A percentile compares a stretch with the other conserved stretches of the same genome.
These are phyloP conservation scores for Drosophila yakuba DNA, from an alignment of 1,140 invertebrate species.

Conservation along the genomic window DNA sequence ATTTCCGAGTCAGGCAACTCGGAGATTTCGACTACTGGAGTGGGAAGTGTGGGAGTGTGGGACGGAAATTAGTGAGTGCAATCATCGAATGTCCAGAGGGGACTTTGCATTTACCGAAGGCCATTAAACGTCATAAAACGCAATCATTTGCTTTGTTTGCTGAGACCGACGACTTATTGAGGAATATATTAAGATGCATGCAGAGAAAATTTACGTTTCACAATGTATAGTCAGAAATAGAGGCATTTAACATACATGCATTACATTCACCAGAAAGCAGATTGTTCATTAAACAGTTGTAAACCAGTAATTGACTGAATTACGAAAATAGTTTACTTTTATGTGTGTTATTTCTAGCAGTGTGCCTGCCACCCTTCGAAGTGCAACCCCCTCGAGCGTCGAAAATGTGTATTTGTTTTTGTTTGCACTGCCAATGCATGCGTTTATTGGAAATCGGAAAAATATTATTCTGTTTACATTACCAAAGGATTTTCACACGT, in stretches of 20 bases:
- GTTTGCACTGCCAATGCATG: slow-evolving; percentile 46
- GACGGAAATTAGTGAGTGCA: slow-evolving; percentile 52
- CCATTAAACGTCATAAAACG: slow-evolving; percentile 27
- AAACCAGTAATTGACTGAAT: neutral
- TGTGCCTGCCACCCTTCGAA: neutral
- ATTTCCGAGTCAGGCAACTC: slow-evolving; percentile 51
- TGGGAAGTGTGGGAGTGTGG: neutral
- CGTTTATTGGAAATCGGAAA: slow-evolving; percentile 66
- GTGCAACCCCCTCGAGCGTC: slow-evolving; percentile 10
- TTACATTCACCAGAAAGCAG: too few relatives aligned
- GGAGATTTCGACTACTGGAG: neutral
- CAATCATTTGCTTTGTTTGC: slow-evolving; percentile 18
- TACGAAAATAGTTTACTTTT: neutral
- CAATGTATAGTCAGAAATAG: too few relatives aligned
- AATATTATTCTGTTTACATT: slow-evolving; percentile 71
- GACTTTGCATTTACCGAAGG: slow-evolving; percentile 42
- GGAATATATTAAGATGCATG: slow-evolving; percentile 3
- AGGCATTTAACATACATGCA: neutral
- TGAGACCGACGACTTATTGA: slow-evolving; percentile 1
- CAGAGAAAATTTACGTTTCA: neutral
- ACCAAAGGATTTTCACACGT: slow-evolving; percentile 80
- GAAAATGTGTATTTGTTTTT: slow-evolving; percentile 48
- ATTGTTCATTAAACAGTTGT: too few relatives aligned
- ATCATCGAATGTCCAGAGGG: slow-evolving; percentile 18
- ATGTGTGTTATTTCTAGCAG: neutral